Evolutionary conservation across 2,113 vertebrate genomes (phyloP).

Genomic region (Sebastes schlegelii): DNA sequence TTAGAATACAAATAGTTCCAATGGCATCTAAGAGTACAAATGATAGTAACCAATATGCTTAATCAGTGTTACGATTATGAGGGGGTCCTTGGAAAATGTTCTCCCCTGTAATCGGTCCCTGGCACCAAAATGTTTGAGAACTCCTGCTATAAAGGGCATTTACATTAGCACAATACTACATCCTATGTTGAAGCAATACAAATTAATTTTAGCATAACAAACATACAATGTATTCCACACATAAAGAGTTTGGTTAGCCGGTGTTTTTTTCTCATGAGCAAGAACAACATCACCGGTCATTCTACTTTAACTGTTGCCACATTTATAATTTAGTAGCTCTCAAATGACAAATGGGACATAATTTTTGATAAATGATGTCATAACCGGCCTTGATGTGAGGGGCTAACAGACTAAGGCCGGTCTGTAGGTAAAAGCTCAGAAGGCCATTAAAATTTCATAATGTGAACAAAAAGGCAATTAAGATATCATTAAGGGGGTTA

Average conservation of each 20-base stretch:
- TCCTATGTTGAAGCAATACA: neutral
- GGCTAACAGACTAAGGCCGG: conserved; percentile 59
- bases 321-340: conserved; percentile 75
- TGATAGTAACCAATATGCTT: no score
- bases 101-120: no score
- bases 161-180: neutral
- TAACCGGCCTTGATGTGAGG: conserved; percentile 66
- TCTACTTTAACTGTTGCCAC: conserved; percentile 47
- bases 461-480: conserved; percentile 80
- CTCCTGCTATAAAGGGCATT: neutral
- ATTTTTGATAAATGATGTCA: conserved; percentile 76
- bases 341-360: conserved; percentile 75
- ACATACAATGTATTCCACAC: neutral
- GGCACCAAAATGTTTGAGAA: neutral
- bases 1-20: no score
- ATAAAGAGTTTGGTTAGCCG: conserved; percentile 11
- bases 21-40: no score
- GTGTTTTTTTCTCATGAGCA: conserved; percentile 26
- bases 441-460: conserved; percentile 79
- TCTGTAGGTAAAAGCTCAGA: conserved; percentile 68
- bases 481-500: conserved; percentile 76
- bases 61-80: no score
- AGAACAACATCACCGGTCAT: conserved; percentile 48
- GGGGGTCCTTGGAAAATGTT: no score
- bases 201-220: neutral